phyloP scores from a whole-genome alignment of 23 tunicate species.

The Trididemnum miniatum region DNA sequence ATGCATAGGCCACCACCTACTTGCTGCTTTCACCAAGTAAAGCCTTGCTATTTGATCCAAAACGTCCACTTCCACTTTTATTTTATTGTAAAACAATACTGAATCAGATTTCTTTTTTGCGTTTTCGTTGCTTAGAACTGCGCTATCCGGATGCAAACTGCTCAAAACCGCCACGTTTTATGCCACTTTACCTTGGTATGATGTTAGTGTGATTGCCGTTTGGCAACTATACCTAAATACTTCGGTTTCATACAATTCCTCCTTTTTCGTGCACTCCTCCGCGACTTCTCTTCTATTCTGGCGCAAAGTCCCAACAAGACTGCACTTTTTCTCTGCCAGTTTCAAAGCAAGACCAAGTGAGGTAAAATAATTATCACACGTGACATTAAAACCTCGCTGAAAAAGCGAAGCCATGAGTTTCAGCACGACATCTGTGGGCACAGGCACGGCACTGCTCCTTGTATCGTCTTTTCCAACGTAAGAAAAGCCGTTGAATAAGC shows the following conservation, averaged over 20 bases:
- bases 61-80: constrained; percentile 24
- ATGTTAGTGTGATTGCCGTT: constrained; percentile 36
- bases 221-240: constrained; percentile 33
- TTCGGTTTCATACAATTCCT: constrained; percentile 25
- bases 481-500: constrained; percentile 32
- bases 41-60: too few relatives aligned
- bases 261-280: constrained; percentile 18
- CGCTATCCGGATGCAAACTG: constrained; percentile 29
- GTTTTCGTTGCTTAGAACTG: too few relatives aligned
- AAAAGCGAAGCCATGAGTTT: too few relatives aligned
- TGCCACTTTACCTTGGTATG: constrained; percentile 21
- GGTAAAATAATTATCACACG: constrained; percentile 20
- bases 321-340: too few relatives aligned
- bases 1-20: constrained; percentile 31
- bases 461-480: too few relatives aligned
- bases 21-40: constrained; percentile 31
- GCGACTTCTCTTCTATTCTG: constrained; percentile 22
- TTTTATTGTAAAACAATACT: neutral
- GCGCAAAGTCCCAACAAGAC: constrained; percentile 35
- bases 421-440: too few relatives aligned
- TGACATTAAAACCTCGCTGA: too few relatives aligned
- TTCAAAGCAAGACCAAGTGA: too few relatives aligned
- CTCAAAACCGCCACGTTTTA: constrained; percentile 27
- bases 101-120: too few relatives aligned
- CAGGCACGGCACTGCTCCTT: too few relatives aligned